Evolutionary conservation across 2,888 invertebrate species (phyloP), one percentile per base, ranked within the genome.

Genomic region (Ceratothoa steindachneri): DNA sequence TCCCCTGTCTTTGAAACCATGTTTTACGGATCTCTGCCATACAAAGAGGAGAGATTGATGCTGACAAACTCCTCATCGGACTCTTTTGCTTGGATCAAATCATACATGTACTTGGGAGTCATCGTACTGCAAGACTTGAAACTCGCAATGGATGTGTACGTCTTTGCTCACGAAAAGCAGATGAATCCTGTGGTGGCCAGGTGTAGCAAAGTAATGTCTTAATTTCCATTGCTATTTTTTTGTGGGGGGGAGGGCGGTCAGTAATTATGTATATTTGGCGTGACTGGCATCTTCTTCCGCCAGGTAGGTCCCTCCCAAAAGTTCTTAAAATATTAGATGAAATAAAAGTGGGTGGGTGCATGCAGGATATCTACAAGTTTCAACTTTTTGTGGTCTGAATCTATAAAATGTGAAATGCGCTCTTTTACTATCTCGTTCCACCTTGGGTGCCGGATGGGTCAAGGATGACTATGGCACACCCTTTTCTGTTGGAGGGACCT

Each of bases 181-280:
- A 60, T 60, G 60, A 60, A 60, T 7, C 12, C 3, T 2, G 22
- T 60, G 19, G 60, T 60, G n/a, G 27, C 19, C n/a, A 60, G 60
- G 24, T 60, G 60, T 60, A 60, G 60, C 22, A 60, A 60, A 24
- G 60, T 60, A 60, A 24, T 60, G 41, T 15, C 55, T 55, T 12
- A 41, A 41, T 41, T 41, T 41, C 7, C 7, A 9, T 15, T 41
- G 7, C 41, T 15, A 9, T 15, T 9, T 41, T 41, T 41, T 41
- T 41, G 15, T 9, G 15, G 9, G 7, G 7, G 41, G 41, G 41
- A 9, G 9, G 15, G 9, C 41, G 41, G 12, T 55, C 7, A 55
- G 5, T 55, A 15, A 55, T 15, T 55, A 55, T 19, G 5, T 55
- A 19, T 15, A 55, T 55, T 7, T 55, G 19, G 7, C 5, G 19